Base-by-base conservation (phyloP, 1,140 invertebrate species). In the Araneus ventricosus region DNA sequence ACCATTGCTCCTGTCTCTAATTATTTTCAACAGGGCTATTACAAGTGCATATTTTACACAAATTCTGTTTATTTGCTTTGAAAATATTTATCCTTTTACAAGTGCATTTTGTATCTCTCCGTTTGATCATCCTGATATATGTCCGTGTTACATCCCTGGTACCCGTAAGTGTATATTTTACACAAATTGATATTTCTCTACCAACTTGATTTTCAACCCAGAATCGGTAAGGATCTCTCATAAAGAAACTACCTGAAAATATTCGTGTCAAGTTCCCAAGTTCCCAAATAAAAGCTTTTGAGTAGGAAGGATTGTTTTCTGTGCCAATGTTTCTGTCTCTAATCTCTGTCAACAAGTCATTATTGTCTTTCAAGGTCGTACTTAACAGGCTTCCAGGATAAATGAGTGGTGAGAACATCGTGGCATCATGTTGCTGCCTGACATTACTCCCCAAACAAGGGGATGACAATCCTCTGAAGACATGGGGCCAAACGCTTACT, bases 321-420 rank as follows among this genome's bases (percentile, higher is more conserved):
- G 2, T 84, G 22, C 20, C 34, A n/a, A n/a, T 27, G 82, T 52
- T 52, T 84, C 39, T 30, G 34, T 24, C 8, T 45, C 24, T 84
- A 52, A 84, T 41, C 41, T 84, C 34, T 30, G 10, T n/a, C 20
- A n/a, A 87, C 85, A 87, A 61, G 85, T 61, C 30, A 61, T 87
- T 61, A 87, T 87, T 87, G 85, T 87, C 59, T 87, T 87, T 87
- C 52, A 87, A 87, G 85, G 85, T 87, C 85, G 41, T 61, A 59
- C 59, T 61, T 39, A 87, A 87, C 59, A 87, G 45, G 45, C 82
- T 45, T 52, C n/a, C 24, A 27, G 10, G 8, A 45, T 84, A 82
- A 82, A 82, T n/a, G 80, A 82, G 39, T n/a, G 24, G 80, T 82
- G 80, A 82, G 80, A 82, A 82, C 37, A 82, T 8, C 4, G 24